Percentiles rank a stretch among this genome's conserved stretches.
Evolutionary conservation across 2,888 invertebrate species (phyloP).

Genomic region (Callyntrura sp.): DNA sequence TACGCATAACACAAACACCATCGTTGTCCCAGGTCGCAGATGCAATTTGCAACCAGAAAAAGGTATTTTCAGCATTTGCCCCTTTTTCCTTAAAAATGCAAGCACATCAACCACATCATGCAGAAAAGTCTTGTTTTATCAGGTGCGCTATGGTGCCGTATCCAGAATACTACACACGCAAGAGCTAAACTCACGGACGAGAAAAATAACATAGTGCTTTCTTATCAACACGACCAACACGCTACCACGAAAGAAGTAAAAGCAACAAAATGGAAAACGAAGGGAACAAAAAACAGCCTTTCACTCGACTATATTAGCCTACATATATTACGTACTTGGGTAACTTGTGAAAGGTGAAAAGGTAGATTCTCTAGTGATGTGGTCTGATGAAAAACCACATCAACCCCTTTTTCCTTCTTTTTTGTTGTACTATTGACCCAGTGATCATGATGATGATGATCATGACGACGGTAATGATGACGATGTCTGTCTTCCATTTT

Average conservation of each 20-base stretch:
- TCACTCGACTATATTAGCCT: too few species aligned
- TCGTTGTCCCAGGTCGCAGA: constrained; percentile 65
- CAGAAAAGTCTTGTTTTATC: too few species aligned
- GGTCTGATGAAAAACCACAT: neutral
- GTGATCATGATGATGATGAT: constrained; percentile 42
- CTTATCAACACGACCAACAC: constrained; percentile 15
- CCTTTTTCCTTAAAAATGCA: constrained; percentile 21
- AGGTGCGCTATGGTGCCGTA: too few species aligned
- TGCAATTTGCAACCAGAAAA: constrained; percentile 60
- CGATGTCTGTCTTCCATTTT: constrained; percentile 20
- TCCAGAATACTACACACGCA: too few species aligned
- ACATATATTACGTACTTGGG: too few species aligned
- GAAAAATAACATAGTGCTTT: neutral
- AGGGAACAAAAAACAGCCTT: neutral
- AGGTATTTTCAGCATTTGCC: neutral
- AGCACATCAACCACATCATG: neutral
- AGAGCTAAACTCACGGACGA: neutral
- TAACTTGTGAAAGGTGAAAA: constrained; percentile 19
- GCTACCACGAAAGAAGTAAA: neutral
- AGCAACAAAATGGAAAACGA: neutral
- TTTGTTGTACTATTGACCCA: constrained; percentile 34
- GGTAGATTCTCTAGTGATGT: neutral
- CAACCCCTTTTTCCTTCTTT: constrained; percentile 6
- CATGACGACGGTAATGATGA: too few species aligned
- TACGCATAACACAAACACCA: neutral